Evolutionary conservation across 2,888 invertebrate genomes (phyloP).

Genomic region (Ophraella communa): DNA sequence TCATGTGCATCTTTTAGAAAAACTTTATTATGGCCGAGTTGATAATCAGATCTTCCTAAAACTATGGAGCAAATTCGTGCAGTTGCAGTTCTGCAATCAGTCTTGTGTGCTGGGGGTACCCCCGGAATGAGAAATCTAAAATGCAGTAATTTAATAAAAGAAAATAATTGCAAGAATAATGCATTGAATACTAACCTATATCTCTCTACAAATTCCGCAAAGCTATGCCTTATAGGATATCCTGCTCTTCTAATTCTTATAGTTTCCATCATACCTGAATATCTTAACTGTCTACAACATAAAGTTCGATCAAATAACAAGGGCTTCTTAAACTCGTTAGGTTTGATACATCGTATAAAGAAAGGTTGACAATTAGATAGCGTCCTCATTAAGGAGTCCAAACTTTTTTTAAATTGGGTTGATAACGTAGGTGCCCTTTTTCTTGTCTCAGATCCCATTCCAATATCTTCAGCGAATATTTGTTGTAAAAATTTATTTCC

Average conservation of each 20-base stretch:
- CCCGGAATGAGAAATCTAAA: constrained; percentile 86
- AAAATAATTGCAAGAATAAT: neutral
- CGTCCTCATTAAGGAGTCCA: constrained; percentile 95
- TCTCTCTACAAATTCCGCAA: constrained; percentile 94
- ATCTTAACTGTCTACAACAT: constrained; percentile 94
- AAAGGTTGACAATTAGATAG: constrained; percentile 95
- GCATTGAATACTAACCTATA: constrained; percentile 62
- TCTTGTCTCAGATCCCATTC: constrained; percentile 92
- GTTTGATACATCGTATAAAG: constrained; percentile 98
- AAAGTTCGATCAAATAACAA: constrained; percentile 96
- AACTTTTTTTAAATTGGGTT: constrained; percentile 95
- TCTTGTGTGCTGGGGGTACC: constrained; percentile 87
- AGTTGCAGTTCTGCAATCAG: constrained; percentile 87
- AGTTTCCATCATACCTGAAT: constrained; percentile 99
- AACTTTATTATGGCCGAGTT: constrained; percentile 97
- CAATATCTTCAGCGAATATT: constrained; percentile 91
- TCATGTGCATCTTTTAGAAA: constrained; percentile 99
- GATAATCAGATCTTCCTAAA: constrained; percentile 93
- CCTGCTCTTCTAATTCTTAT: constrained; percentile 97
- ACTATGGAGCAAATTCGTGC: constrained; percentile 90
- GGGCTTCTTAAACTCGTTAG: constrained; percentile 96
- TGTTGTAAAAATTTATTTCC: constrained; percentile 90
- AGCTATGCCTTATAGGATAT: constrained; percentile 97
- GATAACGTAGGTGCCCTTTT: constrained; percentile 92
- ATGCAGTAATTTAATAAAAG: neutral